Conservation (phyloP, 2,113 vertebrate species). For the Trogon surrucura region DNA sequence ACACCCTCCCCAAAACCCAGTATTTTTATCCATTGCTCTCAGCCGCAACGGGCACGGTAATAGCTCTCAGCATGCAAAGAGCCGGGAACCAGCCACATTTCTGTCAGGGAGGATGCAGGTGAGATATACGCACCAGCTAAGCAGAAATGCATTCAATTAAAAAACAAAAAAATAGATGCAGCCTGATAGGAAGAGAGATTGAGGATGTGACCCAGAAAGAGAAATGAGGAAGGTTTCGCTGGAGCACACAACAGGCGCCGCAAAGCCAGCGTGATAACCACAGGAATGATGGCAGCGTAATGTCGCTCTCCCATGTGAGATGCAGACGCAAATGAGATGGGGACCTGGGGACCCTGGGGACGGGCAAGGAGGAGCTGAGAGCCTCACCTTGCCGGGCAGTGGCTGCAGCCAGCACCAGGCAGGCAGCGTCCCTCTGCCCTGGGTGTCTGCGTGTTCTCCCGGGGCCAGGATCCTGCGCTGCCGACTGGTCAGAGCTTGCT, state of each 20-base stretch:
- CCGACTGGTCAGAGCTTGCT: not conserved
- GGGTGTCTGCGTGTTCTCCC: accelerated
- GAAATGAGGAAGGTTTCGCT: not conserved
- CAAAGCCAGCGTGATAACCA: not conserved
- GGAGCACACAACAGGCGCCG: not conserved
- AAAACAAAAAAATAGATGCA: not conserved
- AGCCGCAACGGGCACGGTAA: not conserved
- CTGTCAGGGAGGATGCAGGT: not conserved
- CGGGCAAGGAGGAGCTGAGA: accelerated
- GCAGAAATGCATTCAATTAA: not conserved
- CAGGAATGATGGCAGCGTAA: not conserved
- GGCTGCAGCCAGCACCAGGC: not conserved
- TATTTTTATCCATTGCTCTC: conserved; percentile 3
- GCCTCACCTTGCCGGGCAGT: not conserved
- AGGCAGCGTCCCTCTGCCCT: not conserved
- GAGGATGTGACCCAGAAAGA: conserved; percentile 14
- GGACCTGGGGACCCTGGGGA: not conserved
- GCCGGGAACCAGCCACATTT: not conserved
- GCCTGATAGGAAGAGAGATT: not conserved
- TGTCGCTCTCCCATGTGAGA: not conserved
- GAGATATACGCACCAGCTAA: not conserved
- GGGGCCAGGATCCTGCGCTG: not conserved
- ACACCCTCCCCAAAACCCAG: not conserved
- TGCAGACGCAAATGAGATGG: not conserved
- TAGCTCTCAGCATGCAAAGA: not conserved